Evolutionary conservation across 2,113 vertebrate species (phyloP).

Genomic region (Scophthalmus maximus): DNA sequence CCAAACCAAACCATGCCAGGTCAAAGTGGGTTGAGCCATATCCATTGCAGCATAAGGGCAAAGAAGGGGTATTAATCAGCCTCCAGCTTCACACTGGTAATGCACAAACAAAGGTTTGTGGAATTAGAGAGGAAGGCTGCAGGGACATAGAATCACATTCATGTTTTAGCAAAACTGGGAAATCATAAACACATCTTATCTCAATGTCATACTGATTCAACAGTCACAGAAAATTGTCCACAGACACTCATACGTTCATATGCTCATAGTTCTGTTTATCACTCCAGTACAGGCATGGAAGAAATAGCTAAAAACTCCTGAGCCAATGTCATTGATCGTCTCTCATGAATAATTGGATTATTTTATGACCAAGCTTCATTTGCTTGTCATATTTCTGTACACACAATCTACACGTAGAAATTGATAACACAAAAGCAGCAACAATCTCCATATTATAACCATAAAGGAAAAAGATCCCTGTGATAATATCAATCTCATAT

Average conservation of each 20-base stretch:
- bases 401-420: background rate
- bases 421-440: background rate
- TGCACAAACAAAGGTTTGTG: slow-evolving; percentile 59
- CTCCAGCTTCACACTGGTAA: slow-evolving; percentile 70
- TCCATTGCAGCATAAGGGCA: slow-evolving; percentile 86
- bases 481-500: background rate
- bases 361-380: background rate
- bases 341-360: background rate
- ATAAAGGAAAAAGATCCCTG: too few species aligned
- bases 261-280: background rate
- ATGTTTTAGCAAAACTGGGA: background rate
- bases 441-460: too few species aligned
- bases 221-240: background rate
- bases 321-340: background rate
- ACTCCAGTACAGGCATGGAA: background rate
- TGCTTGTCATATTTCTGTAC: background rate
- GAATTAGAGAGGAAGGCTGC: slow-evolving; percentile 45
- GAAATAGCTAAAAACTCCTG: background rate
- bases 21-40: slow-evolving; percentile 54
- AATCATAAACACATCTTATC: background rate
- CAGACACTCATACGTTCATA: background rate
- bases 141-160: background rate
- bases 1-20: slow-evolving; percentile 26
- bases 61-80: slow-evolving; percentile 81
- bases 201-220: background rate